phyloP scores from a whole-genome alignment of 2,113 vertebrate genomes.

The Petrocephalus zakoni region DNA sequence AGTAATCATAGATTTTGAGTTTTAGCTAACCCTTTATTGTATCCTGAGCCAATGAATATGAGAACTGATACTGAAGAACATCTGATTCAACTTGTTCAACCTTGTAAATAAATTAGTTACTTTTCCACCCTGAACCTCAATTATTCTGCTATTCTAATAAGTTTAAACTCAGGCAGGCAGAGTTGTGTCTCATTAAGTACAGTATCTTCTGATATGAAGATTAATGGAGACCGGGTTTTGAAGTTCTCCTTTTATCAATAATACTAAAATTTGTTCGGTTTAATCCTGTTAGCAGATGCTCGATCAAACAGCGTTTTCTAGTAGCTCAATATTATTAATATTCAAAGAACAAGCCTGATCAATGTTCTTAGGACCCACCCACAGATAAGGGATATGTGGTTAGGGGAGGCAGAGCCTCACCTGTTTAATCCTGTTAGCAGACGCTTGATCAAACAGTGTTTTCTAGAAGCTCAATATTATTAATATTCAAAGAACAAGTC shows the following conservation, averaged over 20 bases:
- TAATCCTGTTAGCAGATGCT: constrained; percentile 19
- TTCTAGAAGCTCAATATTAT: constrained; percentile 16
- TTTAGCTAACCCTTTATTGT: neutral
- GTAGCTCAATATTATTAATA: constrained; percentile 17
- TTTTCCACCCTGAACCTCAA: neutral
- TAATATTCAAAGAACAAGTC: constrained; percentile 23
- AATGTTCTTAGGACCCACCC: constrained; percentile 5
- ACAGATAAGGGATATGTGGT: neutral
- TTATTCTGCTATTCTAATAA: neutral
- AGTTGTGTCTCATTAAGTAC: neutral
- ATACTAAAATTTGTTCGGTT: constrained; percentile 25
- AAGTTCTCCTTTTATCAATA: constrained; percentile 25
- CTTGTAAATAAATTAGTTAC: neutral
- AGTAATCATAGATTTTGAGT: no score
- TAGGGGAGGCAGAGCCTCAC: no score
- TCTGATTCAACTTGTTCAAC: neutral
- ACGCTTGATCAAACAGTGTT: constrained; percentile 26
- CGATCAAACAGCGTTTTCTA: constrained; percentile 27
- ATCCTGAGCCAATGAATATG: neutral
- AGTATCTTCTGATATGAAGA: neutral
- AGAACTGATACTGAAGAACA: neutral
- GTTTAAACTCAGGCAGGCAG: neutral
- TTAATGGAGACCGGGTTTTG: constrained; percentile 17
- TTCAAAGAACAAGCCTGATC: constrained; percentile 25
- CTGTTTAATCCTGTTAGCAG: constrained; percentile 17